Evolutionary conservation across 2,113 vertebrate genomes (phyloP).

Genomic region (Catharus bicknelli): DNA sequence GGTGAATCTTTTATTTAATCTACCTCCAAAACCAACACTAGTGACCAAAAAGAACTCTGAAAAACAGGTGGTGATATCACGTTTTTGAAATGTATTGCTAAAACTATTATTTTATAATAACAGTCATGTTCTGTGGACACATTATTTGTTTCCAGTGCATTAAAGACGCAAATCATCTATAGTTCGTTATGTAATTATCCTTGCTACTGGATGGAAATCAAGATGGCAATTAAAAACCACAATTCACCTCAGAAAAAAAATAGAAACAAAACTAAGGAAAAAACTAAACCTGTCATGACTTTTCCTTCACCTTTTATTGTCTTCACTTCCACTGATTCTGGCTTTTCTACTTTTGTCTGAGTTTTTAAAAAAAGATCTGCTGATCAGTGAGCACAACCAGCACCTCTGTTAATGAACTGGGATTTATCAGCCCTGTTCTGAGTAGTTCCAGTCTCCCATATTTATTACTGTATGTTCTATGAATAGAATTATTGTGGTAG

Average conservation of each 20-base stretch:
- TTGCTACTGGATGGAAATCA: background rate
- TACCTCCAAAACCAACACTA: background rate
- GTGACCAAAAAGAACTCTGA: background rate
- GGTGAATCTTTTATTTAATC: background rate
- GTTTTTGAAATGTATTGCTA: background rate
- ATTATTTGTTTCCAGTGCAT: background rate
- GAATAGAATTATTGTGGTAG: background rate
- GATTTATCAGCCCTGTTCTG: background rate
- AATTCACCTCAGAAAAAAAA: background rate
- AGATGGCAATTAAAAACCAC: background rate
- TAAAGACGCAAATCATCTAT: background rate
- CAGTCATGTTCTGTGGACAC: background rate
- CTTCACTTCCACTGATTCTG: background rate
- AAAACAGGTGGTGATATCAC: background rate
- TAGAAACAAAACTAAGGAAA: background rate
- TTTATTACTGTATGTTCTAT: background rate
- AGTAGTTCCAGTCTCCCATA: background rate
- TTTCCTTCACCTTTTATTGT: background rate
- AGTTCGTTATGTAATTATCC: background rate
- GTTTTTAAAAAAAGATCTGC: background rate
- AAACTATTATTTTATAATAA: background rate
- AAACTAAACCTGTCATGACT: rapidly evolving
- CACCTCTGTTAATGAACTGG: background rate
- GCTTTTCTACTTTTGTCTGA: background rate
- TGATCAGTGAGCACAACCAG: background rate